Percentiles rank a stretch among this genome's conserved stretches.
Evolutionary conservation across 1,140 invertebrate genomes (phyloP).

Genomic region (Aporrectodea caliginosa): DNA sequence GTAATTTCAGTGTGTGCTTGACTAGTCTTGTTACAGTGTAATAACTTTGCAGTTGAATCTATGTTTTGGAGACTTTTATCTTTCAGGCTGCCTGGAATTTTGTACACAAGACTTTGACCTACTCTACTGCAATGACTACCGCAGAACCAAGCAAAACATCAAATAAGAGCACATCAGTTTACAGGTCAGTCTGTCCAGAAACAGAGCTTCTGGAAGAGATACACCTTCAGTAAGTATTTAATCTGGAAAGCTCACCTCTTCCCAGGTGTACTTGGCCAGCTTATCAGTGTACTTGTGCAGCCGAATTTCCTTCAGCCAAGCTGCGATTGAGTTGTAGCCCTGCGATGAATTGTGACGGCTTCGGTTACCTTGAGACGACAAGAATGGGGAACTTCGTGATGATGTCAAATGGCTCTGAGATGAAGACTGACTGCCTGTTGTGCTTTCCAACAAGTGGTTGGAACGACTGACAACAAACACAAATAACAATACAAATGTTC

Average conservation of each 20-base stretch:
- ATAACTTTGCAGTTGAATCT: no score
- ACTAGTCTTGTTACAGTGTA: no score
- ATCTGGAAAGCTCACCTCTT: background rate
- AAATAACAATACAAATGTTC: no score
- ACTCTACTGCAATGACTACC: no score
- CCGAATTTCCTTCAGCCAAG: background rate
- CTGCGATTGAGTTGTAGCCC: background rate
- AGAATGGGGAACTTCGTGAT: background rate
- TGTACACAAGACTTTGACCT: no score
- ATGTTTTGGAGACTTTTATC: no score
- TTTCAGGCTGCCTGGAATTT: no score
- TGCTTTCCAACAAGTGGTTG: background rate
- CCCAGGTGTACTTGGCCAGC: background rate
- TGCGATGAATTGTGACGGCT: background rate
- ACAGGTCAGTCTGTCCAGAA: background rate
- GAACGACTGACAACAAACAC: background rate
- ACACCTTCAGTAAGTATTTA: no score
- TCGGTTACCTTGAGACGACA: background rate
- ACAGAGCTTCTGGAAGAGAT: no score
- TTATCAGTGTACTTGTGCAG: background rate
- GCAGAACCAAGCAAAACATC: no score
- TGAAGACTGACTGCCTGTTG: background rate
- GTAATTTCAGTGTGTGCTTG: no score
- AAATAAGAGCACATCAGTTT: no score
- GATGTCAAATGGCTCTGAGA: background rate